Evolutionary conservation across 2,888 invertebrate species (phyloP).

Genomic region (Epinotia demarniana): DNA sequence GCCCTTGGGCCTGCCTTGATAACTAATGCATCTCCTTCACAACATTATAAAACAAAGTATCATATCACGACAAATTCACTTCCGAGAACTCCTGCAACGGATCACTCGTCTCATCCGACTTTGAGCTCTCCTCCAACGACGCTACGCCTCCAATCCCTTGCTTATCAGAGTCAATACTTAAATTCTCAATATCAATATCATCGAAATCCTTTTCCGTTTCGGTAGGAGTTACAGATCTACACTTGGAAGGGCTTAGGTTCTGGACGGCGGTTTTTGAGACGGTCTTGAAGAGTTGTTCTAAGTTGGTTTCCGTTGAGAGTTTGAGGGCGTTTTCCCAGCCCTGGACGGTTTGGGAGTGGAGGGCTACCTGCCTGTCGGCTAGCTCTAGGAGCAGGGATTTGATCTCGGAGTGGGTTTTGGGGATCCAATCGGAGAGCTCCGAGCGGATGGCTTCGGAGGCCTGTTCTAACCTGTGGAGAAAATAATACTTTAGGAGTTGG

Average conservation of each 20-base stretch:
- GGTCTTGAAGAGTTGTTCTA: constrained; percentile 71
- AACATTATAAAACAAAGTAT: constrained; percentile 61
- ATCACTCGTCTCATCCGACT: constrained; percentile 46
- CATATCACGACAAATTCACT: constrained; percentile 71
- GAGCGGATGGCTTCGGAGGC: constrained; percentile 75
- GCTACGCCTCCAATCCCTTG: constrained; percentile 43
- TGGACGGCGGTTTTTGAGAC: constrained; percentile 75
- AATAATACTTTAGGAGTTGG: not conserved
- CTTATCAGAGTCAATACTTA: constrained; percentile 56
- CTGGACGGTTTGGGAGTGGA: constrained; percentile 63
- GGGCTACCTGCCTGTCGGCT: constrained; percentile 66
- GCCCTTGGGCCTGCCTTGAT: no score
- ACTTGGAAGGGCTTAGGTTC: constrained; percentile 70
- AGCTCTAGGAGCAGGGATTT: constrained; percentile 67
- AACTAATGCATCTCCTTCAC: constrained; percentile 48
- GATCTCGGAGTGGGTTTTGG: constrained; percentile 69
- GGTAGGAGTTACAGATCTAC: constrained; percentile 58
- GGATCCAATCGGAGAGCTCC: constrained; percentile 74
- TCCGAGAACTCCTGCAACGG: constrained; percentile 69
- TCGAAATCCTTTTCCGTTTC: constrained; percentile 66
- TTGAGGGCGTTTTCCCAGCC: constrained; percentile 73
- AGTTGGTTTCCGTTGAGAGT: constrained; percentile 62
- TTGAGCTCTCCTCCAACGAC: constrained; percentile 12
- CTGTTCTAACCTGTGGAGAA: constrained; percentile 67
- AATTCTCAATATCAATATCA: constrained; percentile 56